These are phyloP conservation scores for Pelodiscus sinensis DNA, from an alignment of 2,113 vertebrate genomes.

Conservation along the genomic window DNA sequence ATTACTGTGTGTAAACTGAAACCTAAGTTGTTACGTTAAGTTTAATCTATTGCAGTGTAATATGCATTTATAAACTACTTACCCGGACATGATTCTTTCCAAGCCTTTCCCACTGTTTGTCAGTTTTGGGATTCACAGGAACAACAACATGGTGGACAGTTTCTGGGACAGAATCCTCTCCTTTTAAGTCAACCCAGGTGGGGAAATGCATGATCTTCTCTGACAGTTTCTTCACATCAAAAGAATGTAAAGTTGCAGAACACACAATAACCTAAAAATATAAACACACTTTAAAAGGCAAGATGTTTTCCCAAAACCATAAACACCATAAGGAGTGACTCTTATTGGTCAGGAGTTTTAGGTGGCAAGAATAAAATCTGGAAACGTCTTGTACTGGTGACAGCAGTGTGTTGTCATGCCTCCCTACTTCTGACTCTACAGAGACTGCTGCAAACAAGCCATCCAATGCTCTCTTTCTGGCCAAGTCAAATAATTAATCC, in stretches of 20 bases:
- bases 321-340: not conserved
- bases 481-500: not conserved
- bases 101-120: slow-evolving; percentile 90
- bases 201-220: slow-evolving; percentile 99
- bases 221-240: slow-evolving; percentile 97
- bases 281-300: not conserved
- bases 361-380: not conserved
- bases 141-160: slow-evolving; percentile 97
- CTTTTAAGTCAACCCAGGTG: slow-evolving; percentile 98
- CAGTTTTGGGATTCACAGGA: slow-evolving; percentile 91
- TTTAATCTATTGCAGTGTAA: not conserved
- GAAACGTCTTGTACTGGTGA: fast-evolving
- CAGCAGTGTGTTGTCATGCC: not conserved
- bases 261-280: slow-evolving; percentile 92
- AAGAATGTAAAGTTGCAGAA: slow-evolving; percentile 96
- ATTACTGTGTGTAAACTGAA: not conserved
- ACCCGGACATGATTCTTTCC: slow-evolving; percentile 91
- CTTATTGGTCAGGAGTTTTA: not conserved
- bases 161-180: slow-evolving; percentile 97
- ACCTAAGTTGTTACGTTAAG: not conserved
- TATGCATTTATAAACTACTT: slow-evolving; percentile 30
- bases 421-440: not conserved
- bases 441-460: not conserved
- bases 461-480: not conserved
- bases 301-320: not conserved